Conservation (phyloP, 2,113 vertebrate genomes). For the Setophaga kirtlandii region DNA sequence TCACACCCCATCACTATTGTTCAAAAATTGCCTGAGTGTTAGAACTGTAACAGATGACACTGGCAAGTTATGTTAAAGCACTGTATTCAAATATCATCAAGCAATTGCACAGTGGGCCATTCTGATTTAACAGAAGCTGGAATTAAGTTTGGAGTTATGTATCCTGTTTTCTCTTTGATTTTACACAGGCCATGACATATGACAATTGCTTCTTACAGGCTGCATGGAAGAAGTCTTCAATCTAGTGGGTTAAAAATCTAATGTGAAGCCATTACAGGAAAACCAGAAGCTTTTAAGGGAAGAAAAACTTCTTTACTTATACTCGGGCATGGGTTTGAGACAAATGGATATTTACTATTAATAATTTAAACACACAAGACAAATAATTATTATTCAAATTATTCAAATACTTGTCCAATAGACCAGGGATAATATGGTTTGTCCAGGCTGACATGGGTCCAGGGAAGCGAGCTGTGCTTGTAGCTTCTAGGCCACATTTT, state of each 20-base stretch:
- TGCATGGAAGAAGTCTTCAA: neutral
- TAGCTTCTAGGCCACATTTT: neutral
- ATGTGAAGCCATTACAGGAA: neutral
- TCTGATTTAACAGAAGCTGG: slow-evolving; percentile 4
- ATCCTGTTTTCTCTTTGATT: slow-evolving; percentile 15
- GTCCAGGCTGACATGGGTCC: neutral
- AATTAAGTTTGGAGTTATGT: neutral
- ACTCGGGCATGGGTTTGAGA: neutral
- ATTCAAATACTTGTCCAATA: neutral
- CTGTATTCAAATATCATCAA: neutral
- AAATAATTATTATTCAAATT: neutral
- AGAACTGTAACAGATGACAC: slow-evolving; percentile 20
- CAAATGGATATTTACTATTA: neutral
- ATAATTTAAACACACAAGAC: neutral
- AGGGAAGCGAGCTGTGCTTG: neutral
- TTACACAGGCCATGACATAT: neutral
- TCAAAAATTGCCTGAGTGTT: neutral
- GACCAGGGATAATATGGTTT: neutral
- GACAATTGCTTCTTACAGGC: neutral
- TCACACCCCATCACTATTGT: neutral
- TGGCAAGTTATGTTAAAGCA: neutral
- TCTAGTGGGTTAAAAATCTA: neutral
- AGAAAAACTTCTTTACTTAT: neutral
- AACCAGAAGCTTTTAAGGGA: neutral
- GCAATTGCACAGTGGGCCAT: neutral